Base-by-base conservation (phyloP, 2,888 invertebrate species). In the Euproctis similis region DNA sequence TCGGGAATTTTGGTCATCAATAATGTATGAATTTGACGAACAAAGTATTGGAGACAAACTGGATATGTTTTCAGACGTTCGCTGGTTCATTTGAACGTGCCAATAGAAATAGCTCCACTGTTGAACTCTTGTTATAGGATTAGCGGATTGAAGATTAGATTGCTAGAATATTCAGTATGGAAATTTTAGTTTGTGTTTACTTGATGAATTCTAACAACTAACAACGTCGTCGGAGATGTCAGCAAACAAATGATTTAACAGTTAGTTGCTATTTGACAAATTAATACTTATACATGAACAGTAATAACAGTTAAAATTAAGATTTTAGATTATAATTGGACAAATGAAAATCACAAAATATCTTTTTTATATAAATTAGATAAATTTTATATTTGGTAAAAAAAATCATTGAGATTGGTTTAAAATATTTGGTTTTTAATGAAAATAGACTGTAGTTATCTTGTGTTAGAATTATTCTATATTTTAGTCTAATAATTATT, bases 1-100 rank as follows among this genome's bases (percentile, higher is more conserved):
- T 41, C 48, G 47, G 58, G 56, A 60, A 53, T 57, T 56, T 60
- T 46, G 58, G 59, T 59, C 63, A 74, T 78, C 69, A 74, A 76
- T 78, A 74, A 77, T 76, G 73, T 72, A 76, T 73, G 75, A 76
- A 67, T 61, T 68, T 67, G 62, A 52, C 63, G 69, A n/a, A 67
- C 71, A 70, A 74, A 75, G 70, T 76, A 73, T 74, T 7, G 70
- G 70, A 76, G 69, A 70, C 67, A 74, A 73, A 76, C 65, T n/a
- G n/a, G n/a, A n/a, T n/a, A n/a, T n/a, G n/a, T n/a, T n/a, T n/a
- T 73, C 60, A 50, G 51, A 39, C 55, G 59, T 51, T 63, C 61
- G 64, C 59, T 52, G 46, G 70, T 73, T 73, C 68, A 71, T 72
- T 71, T 69, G 66, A 65, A 66, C 66, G 65, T 64, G 54, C 61